phyloP scores from a whole-genome alignment of 2,113 vertebrate species.

The Haemorhous mexicanus region DNA sequence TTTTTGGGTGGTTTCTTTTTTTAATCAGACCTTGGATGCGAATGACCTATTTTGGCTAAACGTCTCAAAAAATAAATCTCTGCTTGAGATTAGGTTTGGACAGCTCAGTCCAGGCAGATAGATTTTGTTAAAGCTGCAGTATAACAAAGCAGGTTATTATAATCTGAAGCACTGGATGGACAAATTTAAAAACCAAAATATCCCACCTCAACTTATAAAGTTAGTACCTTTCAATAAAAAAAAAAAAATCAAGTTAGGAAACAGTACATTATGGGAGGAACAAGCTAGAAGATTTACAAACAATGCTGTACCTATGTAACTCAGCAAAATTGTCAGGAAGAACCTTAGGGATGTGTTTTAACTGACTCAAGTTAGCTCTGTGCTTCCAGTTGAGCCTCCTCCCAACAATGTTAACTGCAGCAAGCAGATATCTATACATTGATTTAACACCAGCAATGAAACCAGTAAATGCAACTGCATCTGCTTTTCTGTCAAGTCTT shows the following conservation, averaged over 20 bases:
- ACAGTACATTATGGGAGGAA: not conserved
- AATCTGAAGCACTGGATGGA: not conserved
- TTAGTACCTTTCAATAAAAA: not conserved
- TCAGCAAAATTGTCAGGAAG: not conserved
- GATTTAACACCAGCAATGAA: not conserved
- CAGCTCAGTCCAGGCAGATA: not conserved
- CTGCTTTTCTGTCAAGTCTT: not conserved
- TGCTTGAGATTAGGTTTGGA: not conserved
- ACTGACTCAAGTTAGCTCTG: not conserved
- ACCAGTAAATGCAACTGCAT: not conserved
- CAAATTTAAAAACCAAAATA: not conserved
- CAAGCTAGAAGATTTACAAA: not conserved
- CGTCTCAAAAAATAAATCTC: not conserved
- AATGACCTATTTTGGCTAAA: slow-evolving; percentile 15
- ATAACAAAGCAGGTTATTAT: not conserved
- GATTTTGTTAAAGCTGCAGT: slow-evolving; percentile 22
- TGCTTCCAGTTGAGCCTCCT: not conserved
- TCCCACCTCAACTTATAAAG: not conserved
- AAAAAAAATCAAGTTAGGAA: not conserved
- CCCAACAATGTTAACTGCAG: not conserved
- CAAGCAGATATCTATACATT: not conserved
- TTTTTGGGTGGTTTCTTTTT: not conserved
- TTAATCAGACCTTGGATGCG: not conserved
- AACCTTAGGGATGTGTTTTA: not conserved
- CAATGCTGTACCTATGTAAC: not conserved